These are phyloP conservation scores for Phyllotis vaccarum DNA, from an alignment of 2,797 vertebrate genomes.

Conservation along the genomic window DNA sequence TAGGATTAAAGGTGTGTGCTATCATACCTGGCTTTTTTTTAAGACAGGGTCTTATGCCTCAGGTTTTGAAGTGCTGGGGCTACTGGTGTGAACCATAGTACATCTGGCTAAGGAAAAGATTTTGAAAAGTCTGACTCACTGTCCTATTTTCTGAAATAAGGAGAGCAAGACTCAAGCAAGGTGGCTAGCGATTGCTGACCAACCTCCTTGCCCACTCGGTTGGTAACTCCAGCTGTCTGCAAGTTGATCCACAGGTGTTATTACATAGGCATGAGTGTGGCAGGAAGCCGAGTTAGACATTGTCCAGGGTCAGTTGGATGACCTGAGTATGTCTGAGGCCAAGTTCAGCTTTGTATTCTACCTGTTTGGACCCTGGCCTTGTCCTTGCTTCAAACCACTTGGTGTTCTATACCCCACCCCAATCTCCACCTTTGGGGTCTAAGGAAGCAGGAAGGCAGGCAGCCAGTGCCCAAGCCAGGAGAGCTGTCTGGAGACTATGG, in stretches of 20 bases:
- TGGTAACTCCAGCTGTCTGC: not conserved
- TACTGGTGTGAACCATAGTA: not conserved
- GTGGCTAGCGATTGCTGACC: not conserved
- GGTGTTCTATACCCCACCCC: not conserved
- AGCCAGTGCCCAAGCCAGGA: not conserved
- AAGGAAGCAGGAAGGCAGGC: not conserved
- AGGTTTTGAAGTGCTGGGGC: not conserved
- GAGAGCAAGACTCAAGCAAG: not conserved
- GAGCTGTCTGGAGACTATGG: fast-evolving
- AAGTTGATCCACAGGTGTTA: not conserved
- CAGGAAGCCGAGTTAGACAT: not conserved
- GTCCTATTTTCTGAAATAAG: not conserved
- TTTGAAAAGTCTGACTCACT: not conserved
- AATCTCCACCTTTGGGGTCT: too few relatives aligned
- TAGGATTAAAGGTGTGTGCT: not conserved
- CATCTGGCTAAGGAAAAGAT: not conserved
- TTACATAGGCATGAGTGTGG: not conserved
- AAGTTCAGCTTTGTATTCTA: not conserved
- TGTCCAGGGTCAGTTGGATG: not conserved
- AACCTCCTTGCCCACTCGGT: too few relatives aligned
- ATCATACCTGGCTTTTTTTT: not conserved
- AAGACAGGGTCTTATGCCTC: not conserved
- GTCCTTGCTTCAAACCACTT: not conserved
- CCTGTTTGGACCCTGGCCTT: not conserved
- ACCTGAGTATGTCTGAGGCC: not conserved